A percentile compares a stretch with the other conserved stretches of the same genome.
Evolutionary conservation across 2,113 vertebrate species (phyloP).

Genomic region (Oxyura jamaicensis): DNA sequence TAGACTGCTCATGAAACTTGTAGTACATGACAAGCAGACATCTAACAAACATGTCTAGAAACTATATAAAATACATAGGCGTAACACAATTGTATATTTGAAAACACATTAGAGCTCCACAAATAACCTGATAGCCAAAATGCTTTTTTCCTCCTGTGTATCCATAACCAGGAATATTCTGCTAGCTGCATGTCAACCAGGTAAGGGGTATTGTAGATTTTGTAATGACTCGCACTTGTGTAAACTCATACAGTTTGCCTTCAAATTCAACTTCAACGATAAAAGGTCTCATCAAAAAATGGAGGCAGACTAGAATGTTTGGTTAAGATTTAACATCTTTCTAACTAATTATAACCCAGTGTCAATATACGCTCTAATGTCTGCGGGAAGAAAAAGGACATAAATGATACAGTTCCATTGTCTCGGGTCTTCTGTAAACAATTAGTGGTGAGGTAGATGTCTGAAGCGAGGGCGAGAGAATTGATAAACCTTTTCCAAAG

Average conservation of each 20-base stretch:
- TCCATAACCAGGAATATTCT: neutral
- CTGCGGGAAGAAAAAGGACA: slow-evolving; percentile 47
- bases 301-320: slow-evolving; percentile 31
- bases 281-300: slow-evolving; percentile 51
- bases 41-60: slow-evolving; percentile 42
- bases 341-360: slow-evolving; percentile 36
- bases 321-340: slow-evolving; percentile 58
- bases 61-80: slow-evolving; percentile 28
- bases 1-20: slow-evolving; percentile 57
- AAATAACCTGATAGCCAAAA: neutral
- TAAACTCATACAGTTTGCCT: slow-evolving; percentile 26
- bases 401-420: slow-evolving; percentile 8
- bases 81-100: slow-evolving; percentile 25
- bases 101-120: slow-evolving; percentile 20
- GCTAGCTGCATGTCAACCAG: slow-evolving; percentile 14
- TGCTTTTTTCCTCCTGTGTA: neutral
- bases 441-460: neutral
- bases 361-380: slow-evolving; percentile 25
- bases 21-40: slow-evolving; percentile 44
- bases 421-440: slow-evolving; percentile 51
- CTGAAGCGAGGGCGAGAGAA: slow-evolving; percentile 55
- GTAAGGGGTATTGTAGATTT: slow-evolving; percentile 39
- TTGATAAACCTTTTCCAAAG: slow-evolving; percentile 70
- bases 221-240: slow-evolving; percentile 4
- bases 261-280: slow-evolving; percentile 23